Percentiles rank a stretch among this genome's conserved stretches.
These are phyloP conservation scores for Falcaria lacertinaria DNA, from an alignment of 2,888 invertebrate species.

Conservation along the genomic window DNA sequence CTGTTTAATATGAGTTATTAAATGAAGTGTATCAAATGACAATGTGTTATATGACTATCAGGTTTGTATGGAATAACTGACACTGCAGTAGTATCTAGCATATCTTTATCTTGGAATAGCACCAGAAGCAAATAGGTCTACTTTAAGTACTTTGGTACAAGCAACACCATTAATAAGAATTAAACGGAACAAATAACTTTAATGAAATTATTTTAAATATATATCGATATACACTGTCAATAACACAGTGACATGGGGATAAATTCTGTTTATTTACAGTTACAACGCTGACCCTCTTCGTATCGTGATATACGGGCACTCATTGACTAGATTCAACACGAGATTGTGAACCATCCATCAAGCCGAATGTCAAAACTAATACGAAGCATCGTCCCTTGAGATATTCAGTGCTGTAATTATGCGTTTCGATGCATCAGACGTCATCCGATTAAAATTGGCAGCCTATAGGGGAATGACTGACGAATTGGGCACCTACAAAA, in stretches of 20 bases:
- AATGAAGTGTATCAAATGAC: too few relatives aligned
- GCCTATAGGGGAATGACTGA: conserved; percentile 59
- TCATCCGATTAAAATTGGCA: conserved; percentile 78
- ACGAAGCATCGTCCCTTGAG: conserved; percentile 72
- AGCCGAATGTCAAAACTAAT: conserved; percentile 79
- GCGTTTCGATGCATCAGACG: conserved; percentile 66
- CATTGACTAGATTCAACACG: conserved; percentile 67
- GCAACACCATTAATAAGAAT: too few relatives aligned
- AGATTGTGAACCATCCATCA: conserved; percentile 77
- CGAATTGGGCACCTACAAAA: conserved; percentile 17
- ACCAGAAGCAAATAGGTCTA: too few relatives aligned
- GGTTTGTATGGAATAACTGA: too few relatives aligned
- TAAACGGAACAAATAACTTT: too few relatives aligned
- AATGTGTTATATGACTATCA: too few relatives aligned
- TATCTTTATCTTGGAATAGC: too few relatives aligned
- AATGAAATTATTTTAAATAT: too few relatives aligned
- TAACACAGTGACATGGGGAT: neutral
- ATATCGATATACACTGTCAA: neutral
- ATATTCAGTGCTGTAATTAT: conserved; percentile 70
- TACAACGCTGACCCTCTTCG: conserved; percentile 1
- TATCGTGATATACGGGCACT: conserved; percentile 56
- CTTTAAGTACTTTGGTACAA: too few relatives aligned
- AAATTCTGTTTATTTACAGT: neutral
- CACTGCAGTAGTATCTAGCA: too few relatives aligned
- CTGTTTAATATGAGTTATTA: too few relatives aligned